Evolutionary conservation across 2,113 vertebrate genomes (phyloP), one percentile per base, ranked within the genome.

Genomic region (Elanus axillaris): DNA sequence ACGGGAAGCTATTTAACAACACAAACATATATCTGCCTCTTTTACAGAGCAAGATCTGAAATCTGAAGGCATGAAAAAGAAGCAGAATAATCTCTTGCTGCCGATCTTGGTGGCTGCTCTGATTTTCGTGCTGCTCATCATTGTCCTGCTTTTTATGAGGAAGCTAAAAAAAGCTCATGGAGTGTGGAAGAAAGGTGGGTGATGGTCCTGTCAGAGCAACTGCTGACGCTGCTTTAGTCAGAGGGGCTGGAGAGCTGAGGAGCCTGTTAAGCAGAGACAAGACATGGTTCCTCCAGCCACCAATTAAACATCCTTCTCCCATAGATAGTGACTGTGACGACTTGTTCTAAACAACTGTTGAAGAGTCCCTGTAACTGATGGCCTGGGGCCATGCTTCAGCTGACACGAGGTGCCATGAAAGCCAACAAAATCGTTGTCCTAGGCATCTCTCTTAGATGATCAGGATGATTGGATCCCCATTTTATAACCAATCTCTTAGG

Each of bases 131-230:
- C 98, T 99, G 75, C 95, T 99, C 22, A 42, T 99, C 81, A 98
- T 99, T 0, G 97, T 99, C n/a, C 94, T 98, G 56, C 99, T 99
- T 14, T 99, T 99, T 50, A 13, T 98, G 42, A 91, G 98, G 90
- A 99, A 99, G 95, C 97, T 99, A 72, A 98, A 98, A 69, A 99
- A 97, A 97, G 99, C 99, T 4, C 99, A 99, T 1, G 50, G 98
- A 4, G 25, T 86, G 29, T 99, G 99, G 99, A 99, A 98, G 71
- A 99, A 91, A 98, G 99, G 99, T 99, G 73, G 92, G 97, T 36
- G 18, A 40, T 5, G 29, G 7, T 14, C 19, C 42, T 55, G 43
- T 18, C 56, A 3, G 0, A 40, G 47, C n/a, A 25, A 7, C 8
- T 31, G 43, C 55, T 56, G 36, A 6, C 0, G 2, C 19, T 55